These are phyloP conservation scores for Acleris laterana DNA, from an alignment of 2,888 invertebrate species.

Conservation along the genomic window DNA sequence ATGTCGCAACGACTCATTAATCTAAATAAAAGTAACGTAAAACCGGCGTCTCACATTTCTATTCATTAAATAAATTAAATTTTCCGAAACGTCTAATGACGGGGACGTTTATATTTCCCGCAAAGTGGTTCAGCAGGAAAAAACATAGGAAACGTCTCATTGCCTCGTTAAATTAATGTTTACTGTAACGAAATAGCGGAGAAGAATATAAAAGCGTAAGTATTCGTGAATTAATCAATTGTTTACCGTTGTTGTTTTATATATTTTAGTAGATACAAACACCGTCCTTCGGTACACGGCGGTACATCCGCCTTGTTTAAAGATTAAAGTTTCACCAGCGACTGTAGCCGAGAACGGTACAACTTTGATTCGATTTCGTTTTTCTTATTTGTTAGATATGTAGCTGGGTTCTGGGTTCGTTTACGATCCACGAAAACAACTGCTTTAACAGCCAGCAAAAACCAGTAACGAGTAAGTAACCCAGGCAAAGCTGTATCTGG, in stretches of 20 bases:
- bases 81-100: slow-evolving; percentile 46
- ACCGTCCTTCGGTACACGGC: slow-evolving; percentile 1
- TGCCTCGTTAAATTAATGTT: slow-evolving; percentile 51
- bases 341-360: slow-evolving; percentile 1
- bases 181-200: slow-evolving; percentile 44
- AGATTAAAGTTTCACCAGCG: slow-evolving; percentile 29
- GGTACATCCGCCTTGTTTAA: slow-evolving; percentile 16
- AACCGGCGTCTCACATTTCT: slow-evolving; percentile 44
- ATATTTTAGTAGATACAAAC: slow-evolving; percentile 1
- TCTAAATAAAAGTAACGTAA: slow-evolving; percentile 28
- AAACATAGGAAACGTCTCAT: slow-evolving; percentile 51
- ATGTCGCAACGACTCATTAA: slow-evolving; percentile 6
- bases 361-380: slow-evolving; percentile 24
- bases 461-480: too few relatives aligned
- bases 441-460: too few relatives aligned
- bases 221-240: slow-evolving; percentile 31
- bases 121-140: slow-evolving; percentile 42
- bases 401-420: not conserved
- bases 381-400: slow-evolving; percentile 1
- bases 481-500: too few relatives aligned
- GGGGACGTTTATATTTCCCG: slow-evolving; percentile 49
- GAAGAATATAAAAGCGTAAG: slow-evolving; percentile 27
- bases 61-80: slow-evolving; percentile 53
- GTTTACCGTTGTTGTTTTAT: too few relatives aligned
- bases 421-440: too few relatives aligned